Evolutionary conservation across 2,888 invertebrate genomes (phyloP), one percentile per base, ranked within the genome.

Genomic region (Caenorhabditis zanzibari): DNA sequence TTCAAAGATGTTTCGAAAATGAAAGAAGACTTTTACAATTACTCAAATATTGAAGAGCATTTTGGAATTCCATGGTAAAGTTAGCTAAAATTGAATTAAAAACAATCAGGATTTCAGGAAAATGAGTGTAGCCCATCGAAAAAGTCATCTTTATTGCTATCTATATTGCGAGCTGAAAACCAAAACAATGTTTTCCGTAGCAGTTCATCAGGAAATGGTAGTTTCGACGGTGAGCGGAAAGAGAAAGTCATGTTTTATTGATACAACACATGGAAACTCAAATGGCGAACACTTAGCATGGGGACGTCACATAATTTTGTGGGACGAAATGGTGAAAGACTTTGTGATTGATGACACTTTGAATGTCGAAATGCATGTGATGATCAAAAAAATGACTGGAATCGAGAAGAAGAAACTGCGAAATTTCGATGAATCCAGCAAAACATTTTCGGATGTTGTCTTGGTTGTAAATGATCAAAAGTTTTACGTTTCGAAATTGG

Each of bases 381-480:
- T 14, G 9, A 32, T 58, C n/a, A 16, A n/a, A 0, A 58, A 32
- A 58, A 32, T 32, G 28, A 49, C 14, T 12, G 66, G 66, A 49
- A 22, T 32, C n/a, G 26, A 32, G 4, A 49, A 44, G 10, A 12
- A 44, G n/a, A 64, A 64, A 0, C 1, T 16, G 26, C 12, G 19
- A 14, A 38, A 12, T 38, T 61, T 61, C 14, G 38, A 61, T 38
- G 38, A 38, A 9, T 16, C n/a, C 0, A 28, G 4, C 0, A 19
- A 38, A 12, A 14, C 19, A 0, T 22, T 38, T 38, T 61, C 59
- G 19, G 59, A 61, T 61, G 38, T 61, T 4, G 38, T 41, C 1
- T 12, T 61, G 19, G 14, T 14, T 9, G 58, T 35, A 4, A 10
- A 58, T 2, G 28, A 72, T 52, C 56, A 88, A 7, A 26, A 44